Base-by-base conservation (phyloP, 1,140 invertebrate species). In the Pseudomyrmex dendroicus region DNA sequence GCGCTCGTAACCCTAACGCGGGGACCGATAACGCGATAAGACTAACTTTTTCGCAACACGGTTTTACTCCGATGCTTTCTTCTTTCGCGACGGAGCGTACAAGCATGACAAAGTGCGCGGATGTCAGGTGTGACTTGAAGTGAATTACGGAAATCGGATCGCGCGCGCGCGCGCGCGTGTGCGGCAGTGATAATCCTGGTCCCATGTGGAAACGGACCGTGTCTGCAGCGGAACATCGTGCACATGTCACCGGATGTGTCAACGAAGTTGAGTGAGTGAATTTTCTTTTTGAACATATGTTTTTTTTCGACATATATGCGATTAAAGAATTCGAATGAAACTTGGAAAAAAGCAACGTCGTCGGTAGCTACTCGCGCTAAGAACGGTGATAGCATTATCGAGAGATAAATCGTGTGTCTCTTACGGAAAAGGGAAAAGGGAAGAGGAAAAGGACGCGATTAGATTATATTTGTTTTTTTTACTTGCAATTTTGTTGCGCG, bases 71-170 rank as follows among this genome's bases (percentile, higher is more conserved):
- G 5, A 35, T 0, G 35, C 35, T 35, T 35, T 35, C 35, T 0
- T 35, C 35, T 35, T 35, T 35, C 35, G 35, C 35, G 5, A 35
- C 35, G 7, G 0, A 35, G 35, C 35, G 5, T 1, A 35, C 5
- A 35, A 35, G 5, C 35, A 7, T 72, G 62, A 50, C 17, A 66
- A 70, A 80, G 80, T 73, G 73, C 72, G 86, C 83, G 86, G 5
- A 56, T 89, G 73, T 88, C 78, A 76, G 84, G 82, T 89, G 50
- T 52, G 10, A 89, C 86, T 84, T 59, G 72, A 84, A 80, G 86
- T 83, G 73, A 88, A 56, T 66, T 68, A 70, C 50, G 73, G 54
- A 50, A 54, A 35, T 17, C 25, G 10, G 44, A 54, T 35, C 35
- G 35, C 35, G 25, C 25, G 20, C 20, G 20, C 0, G 0, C 22